Conservation (phyloP, 2,797 vertebrate genomes). For the Margarornis squamiger region DNA sequence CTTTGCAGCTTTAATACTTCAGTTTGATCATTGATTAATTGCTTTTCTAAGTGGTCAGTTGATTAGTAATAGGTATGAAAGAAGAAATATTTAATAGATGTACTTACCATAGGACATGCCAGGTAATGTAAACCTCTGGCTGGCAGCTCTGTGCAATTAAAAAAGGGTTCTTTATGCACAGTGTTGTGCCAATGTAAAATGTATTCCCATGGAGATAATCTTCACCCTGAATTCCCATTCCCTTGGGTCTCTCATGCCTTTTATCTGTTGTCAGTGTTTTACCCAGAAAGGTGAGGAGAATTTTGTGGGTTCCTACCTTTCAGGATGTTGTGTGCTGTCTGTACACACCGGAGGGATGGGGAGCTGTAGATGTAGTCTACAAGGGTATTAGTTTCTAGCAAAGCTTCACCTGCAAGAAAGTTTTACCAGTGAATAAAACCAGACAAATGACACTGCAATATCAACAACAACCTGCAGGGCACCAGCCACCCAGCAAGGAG, state of each 20-base stretch:
- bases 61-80: not conserved
- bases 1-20: not conserved
- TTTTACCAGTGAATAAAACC: not conserved
- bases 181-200: not conserved
- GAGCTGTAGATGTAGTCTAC: constrained; percentile 95
- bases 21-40: not conserved
- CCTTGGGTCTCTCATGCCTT: not conserved
- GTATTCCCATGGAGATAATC: not conserved
- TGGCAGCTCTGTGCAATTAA: not conserved
- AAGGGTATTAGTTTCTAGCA: constrained; percentile 88
- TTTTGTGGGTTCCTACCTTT: constrained; percentile 78
- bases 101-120: not conserved
- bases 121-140: not conserved
- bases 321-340: constrained; percentile 94
- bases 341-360: constrained; percentile 94
- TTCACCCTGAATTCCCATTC: not conserved
- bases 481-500: not conserved
- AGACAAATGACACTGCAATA: not conserved
- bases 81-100: not conserved
- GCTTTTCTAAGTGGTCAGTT: not conserved
- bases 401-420: constrained; percentile 86
- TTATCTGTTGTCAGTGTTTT: not conserved
- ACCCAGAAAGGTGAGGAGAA: not conserved
- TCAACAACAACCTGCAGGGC: not conserved
- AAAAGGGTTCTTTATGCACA: not conserved